Percentiles rank a stretch among this genome's conserved stretches.
Conservation (phyloP, 2,888 invertebrate species). For the Unio delphinus region DNA sequence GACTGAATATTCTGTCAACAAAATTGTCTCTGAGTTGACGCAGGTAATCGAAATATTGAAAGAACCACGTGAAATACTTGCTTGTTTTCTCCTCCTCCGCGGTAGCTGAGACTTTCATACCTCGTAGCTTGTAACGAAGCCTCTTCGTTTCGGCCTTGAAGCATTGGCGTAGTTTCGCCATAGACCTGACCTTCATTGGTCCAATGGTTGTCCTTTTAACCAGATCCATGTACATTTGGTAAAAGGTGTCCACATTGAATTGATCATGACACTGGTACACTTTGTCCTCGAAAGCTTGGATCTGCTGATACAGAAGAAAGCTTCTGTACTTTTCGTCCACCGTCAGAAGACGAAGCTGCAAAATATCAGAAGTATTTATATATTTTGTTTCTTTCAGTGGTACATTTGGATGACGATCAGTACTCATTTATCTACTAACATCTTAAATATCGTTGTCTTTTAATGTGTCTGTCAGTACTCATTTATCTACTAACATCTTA, state of each 20-base stretch:
- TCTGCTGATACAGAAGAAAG: conserved; percentile 52
- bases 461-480: too few species aligned
- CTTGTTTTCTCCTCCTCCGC: conserved; percentile 37
- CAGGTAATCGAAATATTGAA: conserved; percentile 54
- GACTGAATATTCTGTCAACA: conserved; percentile 51
- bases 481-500: too few species aligned
- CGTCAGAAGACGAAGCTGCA: conserved; percentile 50
- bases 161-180: conserved; percentile 33
- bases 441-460: too few species aligned
- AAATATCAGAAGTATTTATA: conserved; percentile 2
- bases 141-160: conserved; percentile 28
- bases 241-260: conserved; percentile 48
- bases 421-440: neutral
- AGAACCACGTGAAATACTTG: conserved; percentile 60
- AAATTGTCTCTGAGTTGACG: conserved; percentile 51
- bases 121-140: conserved; percentile 26
- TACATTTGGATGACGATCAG: neutral
- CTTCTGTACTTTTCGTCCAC: conserved; percentile 54
- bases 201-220: conserved; percentile 36
- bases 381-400: neutral
- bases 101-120: conserved; percentile 26
- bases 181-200: conserved; percentile 31
- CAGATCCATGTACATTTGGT: conserved; percentile 40
- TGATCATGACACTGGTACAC: conserved; percentile 49
- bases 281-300: conserved; percentile 57